A percentile compares a stretch with the other conserved stretches of the same genome.
Conservation (phyloP, 1,140 invertebrate genomes). For the Phortica variegata region DNA sequence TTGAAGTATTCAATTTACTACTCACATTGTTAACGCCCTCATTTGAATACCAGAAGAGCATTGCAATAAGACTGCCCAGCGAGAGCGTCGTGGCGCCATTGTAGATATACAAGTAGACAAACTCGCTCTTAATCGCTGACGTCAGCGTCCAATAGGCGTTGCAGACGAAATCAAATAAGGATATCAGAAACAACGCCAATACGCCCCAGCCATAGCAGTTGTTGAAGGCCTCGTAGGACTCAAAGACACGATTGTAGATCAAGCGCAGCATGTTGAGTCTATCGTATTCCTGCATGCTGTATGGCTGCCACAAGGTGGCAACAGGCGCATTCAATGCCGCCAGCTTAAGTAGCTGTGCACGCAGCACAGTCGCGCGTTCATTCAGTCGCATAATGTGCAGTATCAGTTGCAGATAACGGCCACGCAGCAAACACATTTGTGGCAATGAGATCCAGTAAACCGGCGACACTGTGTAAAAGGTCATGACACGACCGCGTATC, state of each 20-base stretch:
- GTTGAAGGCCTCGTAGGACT: constrained; percentile 34
- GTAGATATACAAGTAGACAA: constrained; percentile 15
- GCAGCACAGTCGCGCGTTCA: constrained; percentile 20
- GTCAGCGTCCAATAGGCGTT: constrained; percentile 41
- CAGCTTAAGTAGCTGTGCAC: constrained; percentile 15
- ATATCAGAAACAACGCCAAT: constrained; percentile 26
- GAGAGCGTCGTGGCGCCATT: constrained; percentile 31
- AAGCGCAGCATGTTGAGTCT: constrained; percentile 30
- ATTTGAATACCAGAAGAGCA: constrained; percentile 38
- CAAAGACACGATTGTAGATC: constrained; percentile 37
- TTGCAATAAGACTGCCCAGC: constrained; percentile 22
- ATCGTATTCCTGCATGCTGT: constrained; percentile 24
- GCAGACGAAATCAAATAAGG: constrained; percentile 37
- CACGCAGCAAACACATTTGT: constrained; percentile 24
- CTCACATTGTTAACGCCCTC: constrained; percentile 38
- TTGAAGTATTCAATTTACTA: constrained; percentile 3
- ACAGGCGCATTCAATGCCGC: constrained; percentile 24
- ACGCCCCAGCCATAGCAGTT: constrained; percentile 46
- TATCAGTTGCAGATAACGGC: constrained; percentile 34
- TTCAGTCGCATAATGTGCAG: constrained; percentile 35
- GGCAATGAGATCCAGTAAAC: constrained; percentile 22
- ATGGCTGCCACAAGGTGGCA: constrained; percentile 35
- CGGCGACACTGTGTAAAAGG: constrained; percentile 18
- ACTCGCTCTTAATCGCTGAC: background rate
- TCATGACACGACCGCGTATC: constrained; percentile 1